Base-by-base conservation (phyloP, 2,797 vertebrate species). In the Macroramphosus scolopax region DNA sequence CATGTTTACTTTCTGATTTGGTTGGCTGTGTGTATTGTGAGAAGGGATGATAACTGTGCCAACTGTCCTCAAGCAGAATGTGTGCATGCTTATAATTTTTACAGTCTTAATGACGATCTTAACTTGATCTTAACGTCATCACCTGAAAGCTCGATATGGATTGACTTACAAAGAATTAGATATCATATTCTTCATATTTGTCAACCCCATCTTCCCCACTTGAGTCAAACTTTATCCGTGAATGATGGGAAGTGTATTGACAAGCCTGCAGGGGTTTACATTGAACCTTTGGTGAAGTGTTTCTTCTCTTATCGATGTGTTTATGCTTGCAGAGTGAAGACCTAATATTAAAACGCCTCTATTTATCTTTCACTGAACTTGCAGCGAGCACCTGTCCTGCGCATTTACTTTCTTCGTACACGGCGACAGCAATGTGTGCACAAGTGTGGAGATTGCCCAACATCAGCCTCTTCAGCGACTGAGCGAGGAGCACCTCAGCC, bases 361-460 rank as follows among this genome's bases (percentile, higher is more conserved):
- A 36, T 13, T 16, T 38, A 7, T 63, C 42, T 49, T 53, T 53
- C 11, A 11, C 18, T 77, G 58, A 22, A 14, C 68, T 37, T 42
- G 8, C 75, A 99, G 97, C n/a, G 97, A 99, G 82, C 96, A 99
- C 83, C 84, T 99, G 80, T 99, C 97, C 66, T 98, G 97, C 75
- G 92, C 96, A 1, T 98, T 99, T 89, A 95, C 93, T 77, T 99
- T 99, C 89, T 98, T 99, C 75, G 90, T 99, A 57, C 97, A 99
- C 1, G 97, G 96, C 37, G 97, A 99, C 75, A 99, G 96, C 88
- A 97, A 98, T 3, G 95, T 99, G 85, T 98, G 96, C 87, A 99
- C 97, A 49, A 98, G 97, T 6, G 97, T 99, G 90, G 91, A 93
- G 82, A 94, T 98, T 47, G 95, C 93, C 72, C 94, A 93, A 72